Conservation (phyloP, 1,140 invertebrate genomes). For the Diprion similis region DNA sequence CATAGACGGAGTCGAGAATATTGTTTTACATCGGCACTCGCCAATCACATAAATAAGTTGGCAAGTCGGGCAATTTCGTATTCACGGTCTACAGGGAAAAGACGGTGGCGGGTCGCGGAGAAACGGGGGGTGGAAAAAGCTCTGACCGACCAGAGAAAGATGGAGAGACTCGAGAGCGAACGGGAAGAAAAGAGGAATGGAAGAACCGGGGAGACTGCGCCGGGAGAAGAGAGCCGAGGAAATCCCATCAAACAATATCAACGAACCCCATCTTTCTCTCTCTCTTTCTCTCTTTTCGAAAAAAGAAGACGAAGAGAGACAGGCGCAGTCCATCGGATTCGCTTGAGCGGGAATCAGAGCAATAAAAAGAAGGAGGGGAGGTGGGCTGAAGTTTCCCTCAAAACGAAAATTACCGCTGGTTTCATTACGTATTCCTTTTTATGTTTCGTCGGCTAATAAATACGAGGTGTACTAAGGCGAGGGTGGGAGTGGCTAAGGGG, state of each 20-base stretch:
- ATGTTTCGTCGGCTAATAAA: conserved; percentile 1
- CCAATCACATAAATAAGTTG: conserved; percentile 58
- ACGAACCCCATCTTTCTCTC: neutral
- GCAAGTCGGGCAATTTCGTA: conserved; percentile 46
- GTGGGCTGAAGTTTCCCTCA: neutral
- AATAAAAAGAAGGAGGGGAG: neutral
- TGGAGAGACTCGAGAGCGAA: neutral
- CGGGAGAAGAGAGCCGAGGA: neutral
- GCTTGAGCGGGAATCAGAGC: neutral
- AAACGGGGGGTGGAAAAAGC: too few species aligned
- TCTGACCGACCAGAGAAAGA: too few species aligned
- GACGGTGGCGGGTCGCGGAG: neutral
- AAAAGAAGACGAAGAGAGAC: neutral
- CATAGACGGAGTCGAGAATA: conserved; percentile 31
- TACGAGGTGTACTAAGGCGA: neutral
- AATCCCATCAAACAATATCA: conserved; percentile 31
- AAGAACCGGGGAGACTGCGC: neutral
- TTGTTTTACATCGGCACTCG: conserved; percentile 45
- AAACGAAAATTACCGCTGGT: conserved; percentile 4
- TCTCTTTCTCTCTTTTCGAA: neutral
- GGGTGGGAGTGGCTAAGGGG: neutral
- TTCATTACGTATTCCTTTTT: conserved; percentile 14
- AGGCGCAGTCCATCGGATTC: neutral
- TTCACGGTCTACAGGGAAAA: conserved; percentile 53
- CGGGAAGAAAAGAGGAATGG: conserved; percentile 13